Evolutionary conservation across 2,888 invertebrate genomes (phyloP).

Genomic region (Ophion ventricosus): DNA sequence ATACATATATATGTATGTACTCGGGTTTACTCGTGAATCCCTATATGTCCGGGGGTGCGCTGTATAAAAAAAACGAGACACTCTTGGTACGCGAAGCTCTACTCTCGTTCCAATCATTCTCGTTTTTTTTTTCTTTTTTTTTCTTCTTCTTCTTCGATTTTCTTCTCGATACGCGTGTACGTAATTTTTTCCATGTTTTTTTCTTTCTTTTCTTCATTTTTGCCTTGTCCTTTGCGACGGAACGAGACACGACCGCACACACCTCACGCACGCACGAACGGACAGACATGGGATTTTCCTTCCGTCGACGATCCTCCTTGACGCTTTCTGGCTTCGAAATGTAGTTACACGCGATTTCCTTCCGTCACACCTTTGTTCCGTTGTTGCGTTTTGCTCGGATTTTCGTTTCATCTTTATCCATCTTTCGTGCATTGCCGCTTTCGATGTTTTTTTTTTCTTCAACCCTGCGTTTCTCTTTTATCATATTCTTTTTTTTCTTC

Average conservation of each 20-base stretch:
- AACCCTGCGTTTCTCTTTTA: conserved; percentile 26
- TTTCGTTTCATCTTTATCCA: conserved; percentile 31
- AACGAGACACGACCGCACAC: conserved; percentile 47
- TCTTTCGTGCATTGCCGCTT: conserved; percentile 34
- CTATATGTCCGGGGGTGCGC: conserved; percentile 75
- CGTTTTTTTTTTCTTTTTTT: conserved; percentile 9
- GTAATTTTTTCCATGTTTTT: conserved; percentile 22
- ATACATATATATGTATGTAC: conserved; percentile 29
- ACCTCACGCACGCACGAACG: conserved; percentile 57
- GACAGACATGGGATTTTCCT: conserved; percentile 55
- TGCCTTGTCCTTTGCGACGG: conserved; percentile 33
- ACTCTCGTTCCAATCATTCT: conserved; percentile 30
- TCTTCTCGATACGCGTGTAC: conserved; percentile 11
- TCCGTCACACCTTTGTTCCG: conserved; percentile 44
- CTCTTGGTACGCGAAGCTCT: conserved; percentile 44
- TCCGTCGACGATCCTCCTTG: conserved; percentile 21
- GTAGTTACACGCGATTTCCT: conserved; percentile 9
- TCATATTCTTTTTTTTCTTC: conserved; percentile 29
- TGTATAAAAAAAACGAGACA: conserved; percentile 64
- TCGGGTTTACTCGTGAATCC: conserved; percentile 75
- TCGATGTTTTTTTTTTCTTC: conserved; percentile 36
- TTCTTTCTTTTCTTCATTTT: conserved; percentile 23
- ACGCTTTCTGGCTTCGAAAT: conserved; percentile 2
- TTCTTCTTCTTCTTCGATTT: too few relatives aligned
- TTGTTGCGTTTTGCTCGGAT: conserved; percentile 42